Evolutionary conservation across 2,888 invertebrate genomes (phyloP).

Genomic region (Cotesia congregata): DNA sequence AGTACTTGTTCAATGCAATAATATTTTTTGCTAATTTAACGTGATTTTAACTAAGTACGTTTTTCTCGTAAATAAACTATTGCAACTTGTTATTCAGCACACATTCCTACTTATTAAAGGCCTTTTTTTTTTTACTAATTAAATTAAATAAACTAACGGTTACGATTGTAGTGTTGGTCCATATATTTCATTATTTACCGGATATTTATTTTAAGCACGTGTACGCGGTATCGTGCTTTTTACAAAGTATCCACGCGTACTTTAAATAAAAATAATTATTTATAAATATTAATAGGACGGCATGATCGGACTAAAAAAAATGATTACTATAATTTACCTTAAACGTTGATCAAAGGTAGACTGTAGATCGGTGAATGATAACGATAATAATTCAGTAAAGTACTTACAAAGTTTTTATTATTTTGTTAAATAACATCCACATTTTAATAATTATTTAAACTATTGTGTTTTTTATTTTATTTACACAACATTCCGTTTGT

Average conservation of each 20-base stretch:
- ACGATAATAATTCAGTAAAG: conserved; percentile 40
- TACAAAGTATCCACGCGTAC: background rate
- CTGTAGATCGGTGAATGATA: conserved; percentile 60
- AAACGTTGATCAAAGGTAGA: conserved; percentile 38
- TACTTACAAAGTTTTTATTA: conserved; percentile 41
- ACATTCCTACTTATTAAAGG: conserved; percentile 47
- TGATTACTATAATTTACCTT: conserved; percentile 32
- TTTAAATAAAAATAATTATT: background rate
- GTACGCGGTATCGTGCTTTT: background rate
- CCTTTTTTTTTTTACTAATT: conserved; percentile 24
- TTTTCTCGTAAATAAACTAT: conserved; percentile 11
- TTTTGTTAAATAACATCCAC: background rate
- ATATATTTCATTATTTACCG: background rate
- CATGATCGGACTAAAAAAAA: conserved; percentile 16
- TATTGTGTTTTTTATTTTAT: conserved; percentile 16
- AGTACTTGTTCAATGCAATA: background rate
- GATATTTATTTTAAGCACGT: conserved; percentile 4
- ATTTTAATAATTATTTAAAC: conserved; percentile 12
- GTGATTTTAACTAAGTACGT: background rate
- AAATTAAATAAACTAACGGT: background rate
- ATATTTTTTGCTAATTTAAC: conserved; percentile 19
- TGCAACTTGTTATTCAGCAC: conserved; percentile 46
- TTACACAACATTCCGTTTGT: conserved; percentile 1
- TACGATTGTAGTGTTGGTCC: conserved; percentile 14
- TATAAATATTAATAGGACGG: background rate